Evolutionary conservation across 1,140 invertebrate species (phyloP).

Genomic region (Argopecten irradians): DNA sequence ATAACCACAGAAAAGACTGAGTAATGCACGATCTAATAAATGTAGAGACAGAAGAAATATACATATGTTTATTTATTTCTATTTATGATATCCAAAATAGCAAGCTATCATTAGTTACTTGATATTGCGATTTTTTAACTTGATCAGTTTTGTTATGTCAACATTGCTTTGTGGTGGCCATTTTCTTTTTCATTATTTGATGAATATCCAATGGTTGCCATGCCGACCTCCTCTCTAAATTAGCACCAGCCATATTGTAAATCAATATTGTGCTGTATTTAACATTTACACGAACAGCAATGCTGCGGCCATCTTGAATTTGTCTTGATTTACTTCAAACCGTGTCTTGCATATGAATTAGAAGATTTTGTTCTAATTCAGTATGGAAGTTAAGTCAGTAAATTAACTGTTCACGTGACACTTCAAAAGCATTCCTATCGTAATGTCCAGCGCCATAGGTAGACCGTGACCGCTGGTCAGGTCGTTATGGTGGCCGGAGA

Average conservation of each 20-base stretch:
- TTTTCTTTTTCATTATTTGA: not conserved
- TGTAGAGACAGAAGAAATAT: too few species aligned
- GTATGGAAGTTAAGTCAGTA: not conserved
- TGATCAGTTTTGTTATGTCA: not conserved
- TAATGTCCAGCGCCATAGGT: not conserved
- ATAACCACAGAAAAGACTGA: too few species aligned
- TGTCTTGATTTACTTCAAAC: not conserved
- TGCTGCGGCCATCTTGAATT: not conserved
- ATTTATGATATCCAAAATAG: too few species aligned
- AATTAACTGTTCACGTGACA: not conserved
- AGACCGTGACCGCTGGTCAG: not conserved
- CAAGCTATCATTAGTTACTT: too few species aligned
- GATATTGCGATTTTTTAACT: not conserved
- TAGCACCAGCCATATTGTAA: not conserved
- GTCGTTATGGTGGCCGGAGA: not conserved
- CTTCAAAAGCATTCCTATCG: constrained; percentile 1
- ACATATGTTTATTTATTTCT: too few species aligned
- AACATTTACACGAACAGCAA: too few species aligned
- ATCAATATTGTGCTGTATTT: not conserved
- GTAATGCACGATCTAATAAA: too few species aligned
- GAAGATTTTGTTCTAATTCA: not conserved
- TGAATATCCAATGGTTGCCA: not conserved
- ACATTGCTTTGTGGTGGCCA: not conserved
- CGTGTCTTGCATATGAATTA: not conserved
- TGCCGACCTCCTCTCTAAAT: too few species aligned